Evolutionary conservation across 35 echinoderm and acorn worm genomes (phyloP).

Genomic region (Anneissia japonica): DNA sequence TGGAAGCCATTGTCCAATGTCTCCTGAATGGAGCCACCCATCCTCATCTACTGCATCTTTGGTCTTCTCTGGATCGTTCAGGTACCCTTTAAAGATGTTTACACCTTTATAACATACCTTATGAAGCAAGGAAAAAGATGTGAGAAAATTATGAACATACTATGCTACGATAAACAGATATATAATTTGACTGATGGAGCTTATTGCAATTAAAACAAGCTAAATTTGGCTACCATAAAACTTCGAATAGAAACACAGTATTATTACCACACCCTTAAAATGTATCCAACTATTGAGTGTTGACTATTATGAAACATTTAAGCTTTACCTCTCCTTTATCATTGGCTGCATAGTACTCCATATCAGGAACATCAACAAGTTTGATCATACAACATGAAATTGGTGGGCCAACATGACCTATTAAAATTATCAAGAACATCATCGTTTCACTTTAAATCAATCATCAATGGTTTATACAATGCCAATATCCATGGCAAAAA

Average conservation of each 20-base stretch:
- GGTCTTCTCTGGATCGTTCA: constrained; percentile 68
- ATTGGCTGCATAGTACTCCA: constrained; percentile 76
- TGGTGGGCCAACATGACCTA: constrained; percentile 83
- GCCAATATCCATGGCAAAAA: too few species aligned
- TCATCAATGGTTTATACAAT: too few species aligned
- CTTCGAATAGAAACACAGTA: too few species aligned
- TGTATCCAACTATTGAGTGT: too few species aligned
- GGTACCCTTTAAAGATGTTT: constrained; percentile 81
- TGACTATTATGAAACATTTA: too few species aligned
- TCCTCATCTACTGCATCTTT: constrained; percentile 90
- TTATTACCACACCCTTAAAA: too few species aligned
- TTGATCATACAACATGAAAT: constrained; percentile 89
- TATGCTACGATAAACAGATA: too few species aligned
- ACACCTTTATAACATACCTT: constrained; percentile 81
- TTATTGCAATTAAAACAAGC: too few species aligned
- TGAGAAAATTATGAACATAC: too few species aligned
- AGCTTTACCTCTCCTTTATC: constrained; percentile 74
- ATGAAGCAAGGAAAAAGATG: neutral
- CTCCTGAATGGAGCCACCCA: constrained; percentile 90
- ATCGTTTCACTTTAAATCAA: too few species aligned
- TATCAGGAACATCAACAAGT: constrained; percentile 84
- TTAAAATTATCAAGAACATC: neutral
- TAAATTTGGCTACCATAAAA: too few species aligned
- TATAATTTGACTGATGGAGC: too few species aligned
- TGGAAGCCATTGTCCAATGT: constrained; percentile 78